Evolutionary conservation across 2,797 vertebrate species (phyloP), one percentile per base, ranked within the genome.

Genomic region (Avahi laniger): DNA sequence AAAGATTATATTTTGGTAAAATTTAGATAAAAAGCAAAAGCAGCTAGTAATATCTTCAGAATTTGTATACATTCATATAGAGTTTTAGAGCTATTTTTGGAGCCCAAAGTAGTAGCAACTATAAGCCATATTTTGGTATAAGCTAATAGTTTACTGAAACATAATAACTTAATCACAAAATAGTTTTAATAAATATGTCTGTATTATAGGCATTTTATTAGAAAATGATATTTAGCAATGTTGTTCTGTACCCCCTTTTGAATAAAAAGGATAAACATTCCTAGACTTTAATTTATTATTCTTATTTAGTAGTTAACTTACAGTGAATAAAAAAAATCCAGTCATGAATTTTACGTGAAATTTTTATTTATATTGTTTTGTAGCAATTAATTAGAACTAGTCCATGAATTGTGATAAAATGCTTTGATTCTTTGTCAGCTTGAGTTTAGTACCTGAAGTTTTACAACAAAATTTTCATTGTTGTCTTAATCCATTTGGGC

Each of bases 1-100:
- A 95, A 13, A 94, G 5, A 50, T 95, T 63, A 41, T 85, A 95
- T 94, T 98, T 96, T 90, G 30, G 75, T 72, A 95, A 87, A 96
- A 88, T 97, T 92, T 89, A 94, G n/a, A 95, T 93, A 75, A 59
- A 54, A 97, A 93, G 24, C 10, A 79, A 97, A 97, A 96, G 1
- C 85, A 6, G 89, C 41, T 65, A 96, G 91, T n/a, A 93, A 70
- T 38, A 41, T 7, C 46, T 9, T n/a, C 67, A 93, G 96, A 95
- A 15, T 57, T 86, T 80, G 12, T 17, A 8, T 79, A 24, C 2
- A 70, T 91, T 92, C 73, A 63, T 73, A 94, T 22, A 70, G 30
- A 91, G 70, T 94, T 96, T 97, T 85, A 52, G 48, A 93, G 22
- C 33, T 95, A n/a, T 88, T 70, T 73, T 95, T 94, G 85, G 84